Conservation (phyloP, 2,888 invertebrate genomes). For the Geotrupes spiniger region DNA sequence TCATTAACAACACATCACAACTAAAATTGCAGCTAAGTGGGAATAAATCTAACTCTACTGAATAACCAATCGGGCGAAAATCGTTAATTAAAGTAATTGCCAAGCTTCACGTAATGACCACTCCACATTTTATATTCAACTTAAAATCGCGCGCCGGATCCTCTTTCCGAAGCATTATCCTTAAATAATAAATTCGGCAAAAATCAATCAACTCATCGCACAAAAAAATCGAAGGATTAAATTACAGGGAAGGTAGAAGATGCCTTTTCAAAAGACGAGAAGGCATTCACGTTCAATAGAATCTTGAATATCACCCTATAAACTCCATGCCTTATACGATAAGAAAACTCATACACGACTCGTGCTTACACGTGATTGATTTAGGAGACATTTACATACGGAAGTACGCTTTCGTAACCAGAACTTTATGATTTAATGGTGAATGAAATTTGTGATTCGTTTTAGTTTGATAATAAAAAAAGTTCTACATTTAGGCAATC, state of each 20-base stretch:
- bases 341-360: slow-evolving; percentile 21
- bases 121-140: no score
- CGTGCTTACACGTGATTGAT: slow-evolving; percentile 18
- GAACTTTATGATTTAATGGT: background rate
- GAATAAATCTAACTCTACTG: no score
- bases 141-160: no score
- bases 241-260: slow-evolving; percentile 29
- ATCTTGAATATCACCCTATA: slow-evolving; percentile 31
- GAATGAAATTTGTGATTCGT: no score
- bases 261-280: slow-evolving; percentile 25
- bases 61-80: no score
- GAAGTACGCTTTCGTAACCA: slow-evolving; percentile 10
- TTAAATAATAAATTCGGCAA: slow-evolving; percentile 16
- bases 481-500: no score
- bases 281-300: slow-evolving; percentile 28
- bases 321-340: slow-evolving; percentile 23
- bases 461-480: no score
- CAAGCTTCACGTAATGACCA: no score
- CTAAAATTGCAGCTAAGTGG: no score
- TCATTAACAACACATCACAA: no score
- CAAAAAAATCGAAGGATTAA: slow-evolving; percentile 26
- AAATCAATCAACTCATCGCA: slow-evolving; percentile 20
- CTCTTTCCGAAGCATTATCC: background rate
- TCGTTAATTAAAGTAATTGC: no score
- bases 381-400: slow-evolving; percentile 18